Evolutionary conservation across 2,113 vertebrate species (phyloP), one percentile per base, ranked within the genome.

Genomic region (Excalfactoria chinensis): DNA sequence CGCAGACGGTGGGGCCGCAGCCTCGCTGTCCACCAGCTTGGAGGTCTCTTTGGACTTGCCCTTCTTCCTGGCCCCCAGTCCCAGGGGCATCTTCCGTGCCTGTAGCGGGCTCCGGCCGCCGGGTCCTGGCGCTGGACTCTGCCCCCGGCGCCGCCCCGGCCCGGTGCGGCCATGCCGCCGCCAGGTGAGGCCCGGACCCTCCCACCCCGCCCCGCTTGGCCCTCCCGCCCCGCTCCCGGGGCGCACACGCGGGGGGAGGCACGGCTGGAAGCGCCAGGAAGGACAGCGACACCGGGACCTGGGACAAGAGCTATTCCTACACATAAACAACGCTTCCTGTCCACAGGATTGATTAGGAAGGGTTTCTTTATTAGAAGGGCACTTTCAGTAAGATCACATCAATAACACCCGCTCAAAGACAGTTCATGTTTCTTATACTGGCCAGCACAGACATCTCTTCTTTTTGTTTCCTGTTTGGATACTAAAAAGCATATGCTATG

Each of bases 51-150:
- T 97, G 89, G 97, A 93, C 93, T 97, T 98, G 92, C 95, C 97
- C 93, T 98, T 98, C 97, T 98, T 98, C 97, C 96, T 98, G 75
- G 92, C 30, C 37, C 91, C 97, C 78, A 98, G 97, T 85, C 98
- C 98, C 97, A 99, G 91, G 59, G 98, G 98, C 99, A 99, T 99
- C 83, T 95, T 98, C 58, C 40, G 5, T 67, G n/a, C 76, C 44
- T 7, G 28, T 1, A 13, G 3, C 56, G 19, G 17, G 15, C 48
- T 40, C 69, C 74, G 15, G 59, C 59, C 9, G 53, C 30, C 69
- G 28, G 15, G 28, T 25, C 8, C 18, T 70, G 41, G 23, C 55
- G 7, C 67, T 30, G 90, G 90, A 93, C 92, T 88, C 74, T 90
- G 86, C 83, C 89, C 91, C 70, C 41, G 59, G 80, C 60, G 2